Evolutionary conservation across 2,113 vertebrate genomes (phyloP), one percentile per base, ranked within the genome.

Genomic region (Eurypyga helias): DNA sequence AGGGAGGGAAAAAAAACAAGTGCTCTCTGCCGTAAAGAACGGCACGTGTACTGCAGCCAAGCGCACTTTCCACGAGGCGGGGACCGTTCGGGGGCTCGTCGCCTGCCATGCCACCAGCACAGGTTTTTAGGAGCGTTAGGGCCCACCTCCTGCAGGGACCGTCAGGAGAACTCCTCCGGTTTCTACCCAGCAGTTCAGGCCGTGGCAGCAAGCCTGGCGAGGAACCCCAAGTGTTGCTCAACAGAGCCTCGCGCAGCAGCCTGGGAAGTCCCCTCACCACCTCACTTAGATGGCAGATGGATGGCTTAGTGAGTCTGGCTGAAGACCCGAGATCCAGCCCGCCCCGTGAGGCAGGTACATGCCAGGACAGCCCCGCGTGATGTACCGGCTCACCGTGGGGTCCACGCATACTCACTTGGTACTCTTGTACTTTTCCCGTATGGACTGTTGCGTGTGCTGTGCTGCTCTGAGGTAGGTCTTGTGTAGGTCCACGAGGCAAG

Each of bases 391-490:
- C 24, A 11, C 15, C 4, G 0, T 7, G 3, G 3, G 0, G 14
- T n/a, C 31, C 6, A 3, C 33, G 15, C 51, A n/a, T 45, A 95
- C 99, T 98, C 97, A 99, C 99, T 99, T 99, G 5, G 98, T 55
- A 41, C 96, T 97, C 97, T 99, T 99, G 98, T 99, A 99, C 96
- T 99, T 99, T 85, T 99, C 99, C 69, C 98, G 97, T 89, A 99
- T 98, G 20, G 99, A 99, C 96, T 99, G 99, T 95, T 99, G 99
- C 1, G 99, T 98, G 28, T 99, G 99, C 88, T 98, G 98, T 51
- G 99, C 69, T 62, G 99, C 99, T 96, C 60, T 97, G 98, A 99
- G 98, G 98, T 99, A 99, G 92, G 97, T 99, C 93, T 98, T 96
- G 95, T 99, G 98, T 33, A 99, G 98, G 96, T 99, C 99, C 87